Evolutionary conservation across 2,888 invertebrate species (phyloP), one percentile per base, ranked within the genome.

Genomic region (Antheraea assamensis): DNA sequence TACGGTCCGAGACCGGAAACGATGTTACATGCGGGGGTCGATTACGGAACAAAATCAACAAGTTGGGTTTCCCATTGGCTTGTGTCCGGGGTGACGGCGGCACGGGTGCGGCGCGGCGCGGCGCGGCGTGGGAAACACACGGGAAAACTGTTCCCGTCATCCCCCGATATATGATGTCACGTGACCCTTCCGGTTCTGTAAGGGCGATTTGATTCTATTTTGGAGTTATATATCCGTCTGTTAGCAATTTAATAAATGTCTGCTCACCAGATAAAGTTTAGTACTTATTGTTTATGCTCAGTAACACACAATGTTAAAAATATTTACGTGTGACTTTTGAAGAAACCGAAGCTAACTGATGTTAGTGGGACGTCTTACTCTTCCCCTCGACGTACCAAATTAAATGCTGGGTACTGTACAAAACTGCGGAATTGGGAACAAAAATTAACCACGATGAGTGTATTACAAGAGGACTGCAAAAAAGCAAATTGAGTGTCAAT

Each of bases 401-500:
- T 13, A 42, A 42, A 42, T 13, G 10, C 42, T 13, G 42, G 30
- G 35, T 68, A 35, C 19, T 35, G 8, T 13, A 7, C 21, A 66
- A 66, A 3, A 66, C 3, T 31, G 13, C 13, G 17, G 21, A 21
- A 68, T 15, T 21, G 35, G n/a, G 52, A 73, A 73, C 73, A 70
- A 73, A 70, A 70, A 73, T 58, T 73, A 58, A 70, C 19, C 72
- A 35, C 19, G 55, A 73, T 64, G 64, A 74, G 31, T 71, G 71
- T 30, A 42, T 42, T 42, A 35, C 61, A 58, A 66, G 68, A 21
- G 73, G 80, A 79, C 84, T 82, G 88, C 86, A 90, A 90, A 91
- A 42, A 92, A 88, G 87, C 87, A 88, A 91, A 92, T 91, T 87
- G 88, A 90, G 92, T 91, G 92, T 94, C 92, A 94, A 94, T 94